Evolutionary conservation across 1,140 invertebrate genomes (phyloP).

Genomic region (Zelostemma sp.): DNA sequence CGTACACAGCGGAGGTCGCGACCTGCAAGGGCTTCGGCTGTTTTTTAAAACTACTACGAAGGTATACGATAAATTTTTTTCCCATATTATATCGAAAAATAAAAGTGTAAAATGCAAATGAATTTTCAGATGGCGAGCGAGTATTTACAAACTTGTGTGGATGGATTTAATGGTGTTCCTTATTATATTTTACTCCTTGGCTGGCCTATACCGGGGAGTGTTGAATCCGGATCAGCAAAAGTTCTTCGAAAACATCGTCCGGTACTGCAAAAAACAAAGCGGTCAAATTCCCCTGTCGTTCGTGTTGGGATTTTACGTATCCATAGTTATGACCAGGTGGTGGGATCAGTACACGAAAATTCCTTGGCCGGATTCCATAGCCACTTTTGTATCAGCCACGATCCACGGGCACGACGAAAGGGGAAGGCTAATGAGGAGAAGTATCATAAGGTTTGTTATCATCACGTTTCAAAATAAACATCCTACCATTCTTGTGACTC

Average conservation of each 20-base stretch:
- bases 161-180: conserved; percentile 75
- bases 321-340: conserved; percentile 92
- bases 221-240: conserved; percentile 71
- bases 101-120: too few relatives aligned
- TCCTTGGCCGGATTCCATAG: conserved; percentile 86
- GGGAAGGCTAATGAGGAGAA: conserved; percentile 87
- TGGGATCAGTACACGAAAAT: conserved; percentile 89
- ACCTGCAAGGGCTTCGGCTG: conserved; percentile 88
- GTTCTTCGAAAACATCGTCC: conserved; percentile 80
- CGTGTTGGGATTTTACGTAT: conserved; percentile 93
- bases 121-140: conserved; percentile 78
- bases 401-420: conserved; percentile 85
- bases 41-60: conserved; percentile 84
- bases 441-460: conserved; percentile 80
- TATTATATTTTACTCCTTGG: conserved; percentile 73
- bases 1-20: conserved; percentile 90
- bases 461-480: too few relatives aligned
- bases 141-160: conserved; percentile 81
- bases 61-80: too few relatives aligned
- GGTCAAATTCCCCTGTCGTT: conserved; percentile 87
- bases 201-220: conserved; percentile 72
- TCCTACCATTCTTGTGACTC: too few relatives aligned
- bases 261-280: conserved; percentile 83
- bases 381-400: conserved; percentile 86
- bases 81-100: too few relatives aligned